phyloP scores from a whole-genome alignment of 2,113 vertebrate species.

The Otus sunia region DNA sequence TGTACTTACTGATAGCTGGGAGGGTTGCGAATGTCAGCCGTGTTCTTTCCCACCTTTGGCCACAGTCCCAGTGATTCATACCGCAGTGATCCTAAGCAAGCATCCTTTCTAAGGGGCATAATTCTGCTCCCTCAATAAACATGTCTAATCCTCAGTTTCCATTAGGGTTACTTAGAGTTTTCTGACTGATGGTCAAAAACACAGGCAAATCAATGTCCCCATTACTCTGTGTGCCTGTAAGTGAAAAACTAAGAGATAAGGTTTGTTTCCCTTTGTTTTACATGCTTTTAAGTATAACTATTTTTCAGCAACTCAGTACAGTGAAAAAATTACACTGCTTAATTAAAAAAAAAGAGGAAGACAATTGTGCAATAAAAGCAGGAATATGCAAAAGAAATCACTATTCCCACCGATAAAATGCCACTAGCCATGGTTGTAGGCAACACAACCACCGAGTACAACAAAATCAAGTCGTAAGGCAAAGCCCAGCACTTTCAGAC shows the following conservation, averaged over 20 bases:
- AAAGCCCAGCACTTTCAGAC: not conserved
- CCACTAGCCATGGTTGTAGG: not conserved
- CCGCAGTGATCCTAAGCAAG: constrained; percentile 21
- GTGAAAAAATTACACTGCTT: not conserved
- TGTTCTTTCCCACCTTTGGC: constrained; percentile 69
- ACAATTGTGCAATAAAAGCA: not conserved
- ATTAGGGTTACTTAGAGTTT: constrained; percentile 40
- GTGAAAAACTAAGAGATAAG: not conserved
- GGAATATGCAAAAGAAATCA: not conserved
- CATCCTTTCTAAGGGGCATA: constrained; percentile 46
- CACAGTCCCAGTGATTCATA: constrained; percentile 64
- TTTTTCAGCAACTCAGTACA: not conserved
- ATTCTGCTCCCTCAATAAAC: constrained; percentile 54
- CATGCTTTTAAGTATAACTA: not conserved
- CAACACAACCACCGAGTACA: not conserved
- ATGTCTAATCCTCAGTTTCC: constrained; percentile 14
- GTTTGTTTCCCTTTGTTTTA: not conserved
- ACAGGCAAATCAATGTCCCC: not conserved
- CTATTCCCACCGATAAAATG: not conserved
- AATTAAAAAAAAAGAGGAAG: not conserved
- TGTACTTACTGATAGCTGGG: constrained; percentile 63
- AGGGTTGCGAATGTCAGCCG: constrained; percentile 55
- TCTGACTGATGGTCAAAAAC: constrained; percentile 27
- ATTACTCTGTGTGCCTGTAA: not conserved
- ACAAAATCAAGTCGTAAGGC: not conserved